Base-by-base conservation (phyloP, 2,797 vertebrate genomes). In the Chiloscyllium punctatum region DNA sequence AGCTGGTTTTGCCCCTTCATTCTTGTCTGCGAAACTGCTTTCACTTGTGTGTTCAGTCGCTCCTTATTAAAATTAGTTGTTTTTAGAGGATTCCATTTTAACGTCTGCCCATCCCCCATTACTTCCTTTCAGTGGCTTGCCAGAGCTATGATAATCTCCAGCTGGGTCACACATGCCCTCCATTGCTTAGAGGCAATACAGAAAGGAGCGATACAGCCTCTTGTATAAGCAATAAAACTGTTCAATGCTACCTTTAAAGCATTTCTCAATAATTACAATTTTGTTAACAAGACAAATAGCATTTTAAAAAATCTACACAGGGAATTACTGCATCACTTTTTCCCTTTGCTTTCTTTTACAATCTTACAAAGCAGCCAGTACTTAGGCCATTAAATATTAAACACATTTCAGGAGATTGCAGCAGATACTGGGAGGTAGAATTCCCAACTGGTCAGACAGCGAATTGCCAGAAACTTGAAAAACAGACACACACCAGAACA, bases 151-250 rank as follows among this genome's bases (percentile, higher is more conserved):
- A 71, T 37, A 51, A 88, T 95, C 84, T 95, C 57, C 82, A 72
- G 37, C 71, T 90, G 95, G 66, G 66, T 88, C 37, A 51, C 95
- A 95, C n/a, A 87, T 79, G 57, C 62, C 62, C 62, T 79, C 66
- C 95, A 87, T 42, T 69, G 82, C 62, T 84, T 66, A 84, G 42
- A 87, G 95, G 84, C 95, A 95, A 95, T 69, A 92, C 69, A 92
- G 88, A 66, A 66, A 18, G 6, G 25, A 92, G 90, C 42, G 37
- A 92, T 0, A 68, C 18, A 42, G 66, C 90, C 37, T 62, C 88
- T 18, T 68, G n/a, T 69, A 23, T 42, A 0, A 91, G 16, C 15
- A 66, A 37, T 92, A n/a, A 92, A 92, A 37, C 62, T 69, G 69
- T 25, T 66, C 62, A 69, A 23, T 21, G 2, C 90, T n/a, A 92